phyloP scores from a whole-genome alignment of 1,140 invertebrate genomes.

The Microplitis demolitor region DNA sequence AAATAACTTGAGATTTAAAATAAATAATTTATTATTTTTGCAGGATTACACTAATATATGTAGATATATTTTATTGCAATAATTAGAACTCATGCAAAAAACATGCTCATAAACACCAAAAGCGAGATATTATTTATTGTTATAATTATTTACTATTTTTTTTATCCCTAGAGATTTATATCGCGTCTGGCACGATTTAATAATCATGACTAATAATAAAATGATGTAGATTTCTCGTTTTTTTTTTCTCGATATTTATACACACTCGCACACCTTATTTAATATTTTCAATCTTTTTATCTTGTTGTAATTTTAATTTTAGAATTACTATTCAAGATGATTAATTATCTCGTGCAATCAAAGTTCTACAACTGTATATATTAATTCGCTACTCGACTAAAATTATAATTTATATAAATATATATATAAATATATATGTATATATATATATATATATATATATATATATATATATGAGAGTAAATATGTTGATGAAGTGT shows the following conservation, averaged over 20 bases:
- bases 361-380: too few relatives aligned
- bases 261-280: not conserved
- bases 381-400: too few relatives aligned
- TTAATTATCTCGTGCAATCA: too few relatives aligned
- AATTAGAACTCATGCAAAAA: too few relatives aligned
- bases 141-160: constrained; percentile 5
- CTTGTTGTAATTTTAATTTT: not conserved
- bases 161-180: constrained; percentile 10
- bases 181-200: constrained; percentile 26
- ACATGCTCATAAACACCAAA: not conserved
- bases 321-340: not conserved
- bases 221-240: not conserved
- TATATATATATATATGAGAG: not conserved
- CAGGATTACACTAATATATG: not conserved
- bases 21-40: too few relatives aligned
- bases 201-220: constrained; percentile 19
- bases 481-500: not conserved
- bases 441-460: too few relatives aligned
- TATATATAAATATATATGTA: too few relatives aligned
- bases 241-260: not conserved
- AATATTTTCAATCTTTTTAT: not conserved
- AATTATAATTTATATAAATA: too few relatives aligned
- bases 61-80: not conserved
- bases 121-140: constrained; percentile 3
- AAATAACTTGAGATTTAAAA: too few relatives aligned